Evolutionary conservation across 2,113 vertebrate genomes (phyloP).

Genomic region (Bubo bubo): DNA sequence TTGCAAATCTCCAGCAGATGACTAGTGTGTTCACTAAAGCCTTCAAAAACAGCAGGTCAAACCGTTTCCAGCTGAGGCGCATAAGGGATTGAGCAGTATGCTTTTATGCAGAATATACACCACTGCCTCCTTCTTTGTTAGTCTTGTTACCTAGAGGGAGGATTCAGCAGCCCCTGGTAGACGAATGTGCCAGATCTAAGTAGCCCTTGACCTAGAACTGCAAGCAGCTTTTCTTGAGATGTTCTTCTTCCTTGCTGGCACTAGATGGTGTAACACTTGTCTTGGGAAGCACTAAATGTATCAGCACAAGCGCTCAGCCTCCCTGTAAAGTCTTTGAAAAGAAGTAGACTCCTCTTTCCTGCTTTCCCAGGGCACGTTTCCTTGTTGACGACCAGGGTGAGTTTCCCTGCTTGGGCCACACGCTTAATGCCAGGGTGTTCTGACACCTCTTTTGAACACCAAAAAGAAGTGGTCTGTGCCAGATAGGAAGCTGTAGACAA

Average conservation of each 20-base stretch:
- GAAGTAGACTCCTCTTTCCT: neutral
- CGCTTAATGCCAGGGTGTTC: neutral
- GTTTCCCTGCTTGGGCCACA: neutral
- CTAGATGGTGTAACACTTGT: neutral
- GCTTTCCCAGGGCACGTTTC: neutral
- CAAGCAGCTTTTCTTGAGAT: neutral
- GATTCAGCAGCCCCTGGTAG: neutral
- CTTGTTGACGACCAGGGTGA: rapidly evolving
- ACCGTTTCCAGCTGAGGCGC: neutral
- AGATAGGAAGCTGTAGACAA: neutral
- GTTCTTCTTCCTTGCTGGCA: neutral
- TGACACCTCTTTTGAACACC: neutral
- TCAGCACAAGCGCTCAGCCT: rapidly evolving
- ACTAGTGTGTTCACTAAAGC: rapidly evolving
- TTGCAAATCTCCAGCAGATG: neutral
- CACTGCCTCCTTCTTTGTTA: neutral
- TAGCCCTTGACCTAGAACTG: neutral
- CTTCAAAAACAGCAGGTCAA: neutral
- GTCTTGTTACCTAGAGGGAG: neutral
- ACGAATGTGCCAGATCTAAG: rapidly evolving
- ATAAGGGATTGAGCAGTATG: neutral
- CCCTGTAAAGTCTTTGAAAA: neutral
- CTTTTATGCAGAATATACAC: neutral
- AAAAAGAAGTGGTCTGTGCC: neutral
- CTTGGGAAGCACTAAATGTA: neutral